These are phyloP conservation scores for Chaenodraco wilsoni DNA, from an alignment of 2,797 vertebrate genomes.

Conservation along the genomic window DNA sequence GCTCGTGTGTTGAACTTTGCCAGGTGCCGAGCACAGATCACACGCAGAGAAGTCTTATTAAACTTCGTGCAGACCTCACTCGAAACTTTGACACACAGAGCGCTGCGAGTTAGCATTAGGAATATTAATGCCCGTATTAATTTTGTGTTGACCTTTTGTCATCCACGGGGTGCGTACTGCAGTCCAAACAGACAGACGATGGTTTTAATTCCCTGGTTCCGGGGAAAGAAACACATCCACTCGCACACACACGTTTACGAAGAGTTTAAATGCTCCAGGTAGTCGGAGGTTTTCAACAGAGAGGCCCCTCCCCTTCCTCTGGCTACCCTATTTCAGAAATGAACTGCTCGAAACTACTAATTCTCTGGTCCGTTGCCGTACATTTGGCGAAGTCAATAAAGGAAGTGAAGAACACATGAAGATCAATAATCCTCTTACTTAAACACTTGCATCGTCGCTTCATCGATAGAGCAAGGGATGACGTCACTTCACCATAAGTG, in stretches of 20 bases:
- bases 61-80: conserved; percentile 78
- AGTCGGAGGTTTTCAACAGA: not conserved
- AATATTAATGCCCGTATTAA: conserved; percentile 86
- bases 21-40: conserved; percentile 60
- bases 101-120: conserved; percentile 78
- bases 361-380: no score
- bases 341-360: no score
- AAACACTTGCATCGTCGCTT: no score
- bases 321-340: no score
- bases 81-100: conserved; percentile 75
- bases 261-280: conserved; percentile 44
- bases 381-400: no score
- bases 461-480: no score
- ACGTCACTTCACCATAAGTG: no score
- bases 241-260: conserved; percentile 53
- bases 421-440: no score
- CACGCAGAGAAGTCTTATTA: conserved; percentile 70
- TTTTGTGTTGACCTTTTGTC: conserved; percentile 85
- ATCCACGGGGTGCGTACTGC: conserved; percentile 57
- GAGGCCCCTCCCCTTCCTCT: no score
- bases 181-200: conserved; percentile 80
- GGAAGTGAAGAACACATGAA: no score
- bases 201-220: conserved; percentile 77
- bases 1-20: conserved; percentile 61
- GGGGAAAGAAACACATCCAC: conserved; percentile 38